Base-by-base conservation (phyloP, 2,888 invertebrate species). In the Dorcus hopei region DNA sequence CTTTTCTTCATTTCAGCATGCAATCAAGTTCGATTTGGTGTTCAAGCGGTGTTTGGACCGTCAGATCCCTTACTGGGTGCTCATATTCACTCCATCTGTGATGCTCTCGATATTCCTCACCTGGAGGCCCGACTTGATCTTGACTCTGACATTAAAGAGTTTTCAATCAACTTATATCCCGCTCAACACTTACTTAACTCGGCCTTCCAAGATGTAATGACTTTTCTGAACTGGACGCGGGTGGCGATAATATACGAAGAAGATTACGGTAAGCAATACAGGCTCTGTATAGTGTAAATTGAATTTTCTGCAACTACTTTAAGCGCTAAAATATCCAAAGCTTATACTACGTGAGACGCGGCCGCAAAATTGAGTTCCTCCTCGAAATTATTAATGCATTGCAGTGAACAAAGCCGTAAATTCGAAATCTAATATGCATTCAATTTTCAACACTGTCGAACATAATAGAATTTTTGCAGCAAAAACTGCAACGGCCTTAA, bases 211-310 rank as follows among this genome's bases (percentile, higher is more conserved):
- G 91, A 92, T 77, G 85, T 91, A 62, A 88, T 93, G 80, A 80
- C 81, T 8, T 92, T 92, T 75, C 85, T 95, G 61, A 93, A 94
- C 75, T 97, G 97, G 97, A 93, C 93, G 2, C 87, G 89, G 73
- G 93, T 96, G 71, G 95, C 94, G 0, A 89, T 97, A 55, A 87
- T 97, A 47, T 97, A 96, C 73, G 96, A 97, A 73, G 93, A 96
- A 71, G 94, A 95, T 69, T 88, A 89, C 70, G 88, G 89, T 88
- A 65, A 79, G 78, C 14, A 14, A 14, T 14, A 14, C 59, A 3
- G 26, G 26, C 26, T 33, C 7, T 6, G 26, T 33, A 7, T 33
- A 6, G 26, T 33, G 26, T 33, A 33, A 33, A 33, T 33, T 33
- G 26, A 33, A 33, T 33, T 33, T 33, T 33, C 26, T 6, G 9